phyloP scores from a whole-genome alignment of 2,888 invertebrate genomes.

The Agriopis leucophaearia region DNA sequence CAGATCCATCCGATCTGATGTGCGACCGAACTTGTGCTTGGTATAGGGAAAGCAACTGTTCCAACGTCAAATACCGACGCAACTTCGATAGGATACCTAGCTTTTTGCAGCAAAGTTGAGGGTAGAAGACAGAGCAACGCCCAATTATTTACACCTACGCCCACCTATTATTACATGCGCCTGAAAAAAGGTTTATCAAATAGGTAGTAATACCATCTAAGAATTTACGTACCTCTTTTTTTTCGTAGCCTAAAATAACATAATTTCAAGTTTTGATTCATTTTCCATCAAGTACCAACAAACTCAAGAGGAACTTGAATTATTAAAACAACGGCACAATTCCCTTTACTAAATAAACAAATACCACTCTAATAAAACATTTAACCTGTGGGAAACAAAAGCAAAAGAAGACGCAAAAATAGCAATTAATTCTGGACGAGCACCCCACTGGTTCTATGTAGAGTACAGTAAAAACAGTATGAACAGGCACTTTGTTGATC shows the following conservation, averaged over 20 bases:
- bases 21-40: too few species aligned
- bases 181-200: neutral
- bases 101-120: too few species aligned
- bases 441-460: constrained; percentile 56
- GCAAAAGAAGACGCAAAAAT: constrained; percentile 67
- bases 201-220: too few species aligned
- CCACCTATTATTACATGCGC: too few species aligned
- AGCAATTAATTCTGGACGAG: constrained; percentile 75
- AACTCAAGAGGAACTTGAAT: constrained; percentile 41
- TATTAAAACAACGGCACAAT: constrained; percentile 61
- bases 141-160: too few species aligned
- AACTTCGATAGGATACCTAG: too few species aligned
- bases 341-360: constrained; percentile 71
- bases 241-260: neutral
- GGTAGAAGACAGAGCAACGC: too few species aligned
- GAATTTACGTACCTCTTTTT: too few species aligned
- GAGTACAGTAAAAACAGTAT: constrained; percentile 13
- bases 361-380: constrained; percentile 77
- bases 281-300: constrained; percentile 6
- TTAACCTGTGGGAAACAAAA: constrained; percentile 72
- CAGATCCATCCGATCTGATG: too few species aligned
- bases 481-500: neutral
- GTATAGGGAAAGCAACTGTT: too few species aligned
- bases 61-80: too few species aligned
- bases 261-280: constrained; percentile 1